Conservation (phyloP, 2,113 vertebrate genomes). For the Bambusicola thoracicus region DNA sequence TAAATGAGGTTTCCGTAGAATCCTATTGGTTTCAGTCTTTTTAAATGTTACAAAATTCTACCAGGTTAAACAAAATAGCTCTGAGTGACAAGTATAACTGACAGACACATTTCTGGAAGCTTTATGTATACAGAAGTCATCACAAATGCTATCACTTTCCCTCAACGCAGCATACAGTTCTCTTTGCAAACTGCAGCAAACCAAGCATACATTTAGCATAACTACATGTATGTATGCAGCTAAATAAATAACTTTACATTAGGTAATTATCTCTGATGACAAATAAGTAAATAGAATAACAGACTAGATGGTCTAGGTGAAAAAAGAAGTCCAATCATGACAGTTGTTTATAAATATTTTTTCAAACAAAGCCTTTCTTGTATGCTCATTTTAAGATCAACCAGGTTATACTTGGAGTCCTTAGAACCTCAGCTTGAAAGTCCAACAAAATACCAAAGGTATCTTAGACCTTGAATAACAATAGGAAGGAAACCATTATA, state of each 20-base stretch:
- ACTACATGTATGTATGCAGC: neutral
- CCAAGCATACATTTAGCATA: neutral
- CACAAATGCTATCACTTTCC: neutral
- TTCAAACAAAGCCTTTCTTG: neutral
- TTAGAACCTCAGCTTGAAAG: slow-evolving; percentile 19
- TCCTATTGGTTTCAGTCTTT: neutral
- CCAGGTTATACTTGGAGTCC: neutral
- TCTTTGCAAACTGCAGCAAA: neutral
- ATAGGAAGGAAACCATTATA: neutral
- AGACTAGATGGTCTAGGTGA: neutral
- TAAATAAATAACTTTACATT: too few relatives aligned
- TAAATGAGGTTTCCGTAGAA: neutral
- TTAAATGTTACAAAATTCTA: neutral
- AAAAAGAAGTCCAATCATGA: neutral
- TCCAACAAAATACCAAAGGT: neutral
- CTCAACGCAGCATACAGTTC: neutral
- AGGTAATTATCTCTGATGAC: too few relatives aligned
- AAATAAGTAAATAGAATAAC: neutral
- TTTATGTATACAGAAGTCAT: neutral
- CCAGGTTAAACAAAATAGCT: neutral
- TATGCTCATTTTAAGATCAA: slow-evolving; percentile 24
- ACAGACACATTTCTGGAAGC: neutral
- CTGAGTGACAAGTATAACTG: neutral
- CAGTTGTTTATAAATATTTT: neutral
- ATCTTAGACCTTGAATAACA: neutral